phyloP scores from a whole-genome alignment of 2,888 invertebrate species.

The Galerucella pusilla region DNA sequence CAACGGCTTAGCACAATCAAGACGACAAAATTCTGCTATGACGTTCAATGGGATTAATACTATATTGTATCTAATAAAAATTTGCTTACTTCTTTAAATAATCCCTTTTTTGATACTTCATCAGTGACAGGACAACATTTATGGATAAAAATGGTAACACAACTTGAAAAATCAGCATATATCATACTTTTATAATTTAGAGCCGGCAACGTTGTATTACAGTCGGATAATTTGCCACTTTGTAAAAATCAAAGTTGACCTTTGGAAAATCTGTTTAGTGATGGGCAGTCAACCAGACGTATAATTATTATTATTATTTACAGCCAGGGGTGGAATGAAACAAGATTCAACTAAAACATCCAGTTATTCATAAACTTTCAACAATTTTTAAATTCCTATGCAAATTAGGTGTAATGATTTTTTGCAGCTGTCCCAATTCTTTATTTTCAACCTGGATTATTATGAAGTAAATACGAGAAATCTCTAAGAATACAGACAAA shows the following conservation, averaged over 20 bases:
- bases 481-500: no score
- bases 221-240: background rate
- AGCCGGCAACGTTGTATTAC: background rate
- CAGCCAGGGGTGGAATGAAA: background rate
- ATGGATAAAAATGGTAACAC: background rate
- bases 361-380: background rate
- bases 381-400: slow-evolving; percentile 1
- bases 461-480: background rate
- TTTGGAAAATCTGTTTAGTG: background rate
- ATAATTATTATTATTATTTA: background rate
- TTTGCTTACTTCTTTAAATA: no score
- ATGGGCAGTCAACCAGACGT: background rate
- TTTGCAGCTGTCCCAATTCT: background rate
- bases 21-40: no score
- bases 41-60: no score
- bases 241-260: background rate
- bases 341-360: background rate
- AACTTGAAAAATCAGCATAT: background rate
- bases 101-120: no score
- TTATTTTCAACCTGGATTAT: background rate
- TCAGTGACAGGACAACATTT: no score
- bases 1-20: no score
- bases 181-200: background rate
- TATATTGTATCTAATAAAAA: no score
- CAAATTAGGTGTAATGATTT: background rate